Conservation (phyloP, 2,888 invertebrate species). For the Acleris holmiana region DNA sequence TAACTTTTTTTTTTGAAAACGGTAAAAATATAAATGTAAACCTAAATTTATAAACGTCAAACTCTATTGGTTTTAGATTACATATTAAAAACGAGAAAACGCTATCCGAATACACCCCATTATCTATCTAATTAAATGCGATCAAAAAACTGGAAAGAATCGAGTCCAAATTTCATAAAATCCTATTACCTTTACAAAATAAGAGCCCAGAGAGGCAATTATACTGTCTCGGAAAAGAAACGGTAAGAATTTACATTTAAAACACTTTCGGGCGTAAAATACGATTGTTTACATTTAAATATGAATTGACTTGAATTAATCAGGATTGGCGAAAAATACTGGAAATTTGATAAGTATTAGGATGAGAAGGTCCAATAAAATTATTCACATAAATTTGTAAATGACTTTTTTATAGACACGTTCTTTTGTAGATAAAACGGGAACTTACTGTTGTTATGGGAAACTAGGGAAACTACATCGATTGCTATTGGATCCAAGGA, state of each 20-base stretch:
- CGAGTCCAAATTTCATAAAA: constrained; percentile 19
- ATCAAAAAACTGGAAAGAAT: constrained; percentile 23
- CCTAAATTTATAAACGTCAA: too few relatives aligned
- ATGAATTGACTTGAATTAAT: constrained; percentile 1
- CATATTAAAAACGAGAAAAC: too few relatives aligned
- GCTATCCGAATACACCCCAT: too few relatives aligned
- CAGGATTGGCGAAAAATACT: neutral
- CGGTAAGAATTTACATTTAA: constrained; percentile 30
- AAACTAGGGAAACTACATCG: too few relatives aligned
- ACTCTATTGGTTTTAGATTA: too few relatives aligned
- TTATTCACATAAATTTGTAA: neutral
- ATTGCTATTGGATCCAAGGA: too few relatives aligned
- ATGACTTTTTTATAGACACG: too few relatives aligned
- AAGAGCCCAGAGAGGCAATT: constrained; percentile 28
- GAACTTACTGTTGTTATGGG: too few relatives aligned
- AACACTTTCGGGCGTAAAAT: constrained; percentile 18
- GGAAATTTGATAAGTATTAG: neutral
- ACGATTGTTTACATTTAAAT: constrained; percentile 29
- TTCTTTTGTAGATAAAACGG: too few relatives aligned
- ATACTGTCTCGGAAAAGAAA: constrained; percentile 9
- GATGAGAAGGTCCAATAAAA: neutral
- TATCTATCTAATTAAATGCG: neutral
- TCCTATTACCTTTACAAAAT: constrained; percentile 25
- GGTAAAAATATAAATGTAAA: too few relatives aligned
- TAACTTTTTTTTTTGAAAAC: too few relatives aligned